These are phyloP conservation scores for Rallus limicola DNA, from an alignment of 2,113 vertebrate genomes.

Conservation along the genomic window DNA sequence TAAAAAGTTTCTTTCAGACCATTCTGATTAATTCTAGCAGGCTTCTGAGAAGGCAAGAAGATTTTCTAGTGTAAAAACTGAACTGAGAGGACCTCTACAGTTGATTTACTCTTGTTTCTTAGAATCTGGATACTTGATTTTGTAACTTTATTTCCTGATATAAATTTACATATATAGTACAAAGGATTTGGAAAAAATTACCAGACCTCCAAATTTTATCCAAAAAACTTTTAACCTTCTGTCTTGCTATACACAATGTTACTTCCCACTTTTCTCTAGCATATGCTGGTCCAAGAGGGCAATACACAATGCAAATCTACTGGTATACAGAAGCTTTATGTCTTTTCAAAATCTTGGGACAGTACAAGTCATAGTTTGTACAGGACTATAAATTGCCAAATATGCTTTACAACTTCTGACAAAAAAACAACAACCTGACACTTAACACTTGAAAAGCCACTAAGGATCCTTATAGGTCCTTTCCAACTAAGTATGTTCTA, in stretches of 20 bases:
- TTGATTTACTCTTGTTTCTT: not conserved
- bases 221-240: not conserved
- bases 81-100: not conserved
- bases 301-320: not conserved
- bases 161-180: not conserved
- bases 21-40: not conserved
- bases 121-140: not conserved
- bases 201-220: not conserved
- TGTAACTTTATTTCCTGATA: not conserved
- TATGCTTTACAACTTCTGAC: not conserved
- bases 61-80: not conserved
- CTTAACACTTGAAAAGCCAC: too few relatives aligned
- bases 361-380: not conserved
- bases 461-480: too few relatives aligned
- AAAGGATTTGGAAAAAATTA: not conserved
- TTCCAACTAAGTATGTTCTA: too few relatives aligned
- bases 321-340: not conserved
- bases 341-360: not conserved
- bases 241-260: not conserved
- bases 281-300: not conserved
- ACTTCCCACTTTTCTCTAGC: not conserved
- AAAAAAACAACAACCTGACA: too few relatives aligned
- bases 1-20: not conserved
- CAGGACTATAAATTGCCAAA: not conserved
- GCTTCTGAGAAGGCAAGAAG: not conserved